A percentile compares a stretch with the other conserved stretches of the same genome.
phyloP scores from a whole-genome alignment of 1,140 invertebrate genomes.

The Drosophila sproati region DNA sequence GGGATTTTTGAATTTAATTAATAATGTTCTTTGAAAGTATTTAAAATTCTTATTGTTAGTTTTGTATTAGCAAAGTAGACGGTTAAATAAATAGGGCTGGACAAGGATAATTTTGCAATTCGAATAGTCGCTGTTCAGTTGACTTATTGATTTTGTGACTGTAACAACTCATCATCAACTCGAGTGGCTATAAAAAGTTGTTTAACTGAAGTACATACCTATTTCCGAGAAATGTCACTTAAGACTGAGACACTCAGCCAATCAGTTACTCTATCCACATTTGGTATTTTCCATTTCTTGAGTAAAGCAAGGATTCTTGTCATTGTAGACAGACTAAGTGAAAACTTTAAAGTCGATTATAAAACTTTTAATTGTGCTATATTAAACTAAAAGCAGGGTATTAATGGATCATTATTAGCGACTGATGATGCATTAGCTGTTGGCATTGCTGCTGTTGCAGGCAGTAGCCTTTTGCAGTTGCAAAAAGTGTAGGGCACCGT shows the following conservation, averaged over 20 bases:
- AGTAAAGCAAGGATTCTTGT: no score
- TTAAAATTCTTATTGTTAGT: no score
- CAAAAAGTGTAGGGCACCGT: constrained; percentile 71
- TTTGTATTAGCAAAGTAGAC: no score
- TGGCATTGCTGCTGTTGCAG: constrained; percentile 40
- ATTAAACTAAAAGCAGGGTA: background rate
- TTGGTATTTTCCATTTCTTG: background rate
- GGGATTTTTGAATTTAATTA: background rate
- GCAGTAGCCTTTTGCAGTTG: constrained; percentile 55
- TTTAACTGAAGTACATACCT: background rate
- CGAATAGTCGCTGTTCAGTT: background rate
- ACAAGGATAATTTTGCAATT: no score
- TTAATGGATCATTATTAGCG: constrained; percentile 2
- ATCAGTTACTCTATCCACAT: background rate
- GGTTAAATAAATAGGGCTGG: no score
- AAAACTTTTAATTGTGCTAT: background rate
- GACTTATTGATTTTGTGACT: no score
- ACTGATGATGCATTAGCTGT: constrained; percentile 17
- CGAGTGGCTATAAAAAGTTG: background rate
- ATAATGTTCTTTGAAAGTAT: no score
- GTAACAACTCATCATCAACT: background rate
- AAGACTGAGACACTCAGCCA: background rate
- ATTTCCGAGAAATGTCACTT: background rate
- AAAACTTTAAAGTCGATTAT: background rate
- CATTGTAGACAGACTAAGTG: background rate